Conservation (phyloP, 2,888 invertebrate species). For the Polyommatus icarus region DNA sequence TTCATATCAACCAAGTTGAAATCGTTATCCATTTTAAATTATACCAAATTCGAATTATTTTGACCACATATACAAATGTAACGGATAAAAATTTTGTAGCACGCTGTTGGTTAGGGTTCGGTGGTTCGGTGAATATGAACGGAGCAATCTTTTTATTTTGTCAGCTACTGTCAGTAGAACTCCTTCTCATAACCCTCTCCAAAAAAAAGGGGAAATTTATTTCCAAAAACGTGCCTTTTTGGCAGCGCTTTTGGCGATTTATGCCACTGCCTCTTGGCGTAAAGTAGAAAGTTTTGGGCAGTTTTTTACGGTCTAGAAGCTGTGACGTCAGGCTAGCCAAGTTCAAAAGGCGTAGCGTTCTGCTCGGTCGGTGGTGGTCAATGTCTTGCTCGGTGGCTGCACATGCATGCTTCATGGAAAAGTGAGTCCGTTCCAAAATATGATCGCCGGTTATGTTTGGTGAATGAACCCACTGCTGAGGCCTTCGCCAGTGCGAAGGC, state of each 20-base stretch:
- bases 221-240: not conserved
- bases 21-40: too few relatives aligned
- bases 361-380: constrained; percentile 36
- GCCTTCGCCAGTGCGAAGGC: too few relatives aligned
- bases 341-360: constrained; percentile 36
- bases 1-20: not conserved
- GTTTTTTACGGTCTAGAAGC: constrained; percentile 12
- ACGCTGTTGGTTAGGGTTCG: too few relatives aligned
- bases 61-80: too few relatives aligned
- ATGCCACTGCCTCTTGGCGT: not conserved
- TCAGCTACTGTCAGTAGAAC: too few relatives aligned
- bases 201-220: too few relatives aligned
- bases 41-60: too few relatives aligned
- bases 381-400: constrained; percentile 37
- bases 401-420: constrained; percentile 33
- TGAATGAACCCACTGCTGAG: too few relatives aligned
- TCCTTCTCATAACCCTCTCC: too few relatives aligned
- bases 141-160: too few relatives aligned
- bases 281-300: constrained; percentile 3
- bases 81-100: too few relatives aligned
- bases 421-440: constrained; percentile 27
- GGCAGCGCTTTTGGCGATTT: not conserved
- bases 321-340: constrained; percentile 24
- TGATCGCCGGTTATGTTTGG: constrained; percentile 10
- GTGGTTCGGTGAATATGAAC: too few relatives aligned